A percentile compares a stretch with the other conserved stretches of the same genome.
phyloP scores from a whole-genome alignment of 2,888 invertebrate genomes.

The Spodoptera picta region DNA sequence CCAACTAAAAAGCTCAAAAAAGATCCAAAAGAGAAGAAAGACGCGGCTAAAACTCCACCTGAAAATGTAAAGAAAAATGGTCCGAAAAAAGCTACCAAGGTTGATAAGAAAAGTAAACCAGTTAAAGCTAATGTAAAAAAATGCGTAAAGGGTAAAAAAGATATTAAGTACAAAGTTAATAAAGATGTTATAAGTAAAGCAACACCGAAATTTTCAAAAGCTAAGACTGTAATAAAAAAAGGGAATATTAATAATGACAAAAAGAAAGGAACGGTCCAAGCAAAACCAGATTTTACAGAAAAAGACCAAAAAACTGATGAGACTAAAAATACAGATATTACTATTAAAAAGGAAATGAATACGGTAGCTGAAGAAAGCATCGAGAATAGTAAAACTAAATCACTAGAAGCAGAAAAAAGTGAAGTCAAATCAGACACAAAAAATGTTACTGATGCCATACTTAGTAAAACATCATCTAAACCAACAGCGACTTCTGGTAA shows the following conservation, averaged over 20 bases:
- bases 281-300: constrained; percentile 53
- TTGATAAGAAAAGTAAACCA: constrained; percentile 64
- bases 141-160: constrained; percentile 65
- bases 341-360: constrained; percentile 33
- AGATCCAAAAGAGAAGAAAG: constrained; percentile 80
- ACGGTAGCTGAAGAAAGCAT: constrained; percentile 23
- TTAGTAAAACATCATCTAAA: constrained; percentile 51
- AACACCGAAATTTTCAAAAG: constrained; percentile 70
- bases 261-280: constrained; percentile 61
- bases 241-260: constrained; percentile 64
- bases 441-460: constrained; percentile 33
- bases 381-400: constrained; percentile 26
- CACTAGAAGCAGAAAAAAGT: constrained; percentile 44
- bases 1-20: constrained; percentile 77
- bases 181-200: constrained; percentile 73
- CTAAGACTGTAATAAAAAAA: constrained; percentile 73
- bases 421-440: constrained; percentile 54
- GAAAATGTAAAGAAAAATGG: constrained; percentile 65
- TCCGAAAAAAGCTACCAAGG: constrained; percentile 68
- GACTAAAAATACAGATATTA: constrained; percentile 40
- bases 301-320: constrained; percentile 49
- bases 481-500: constrained; percentile 11
- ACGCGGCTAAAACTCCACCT: constrained; percentile 67
- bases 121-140: constrained; percentile 61
- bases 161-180: constrained; percentile 83